Base-by-base conservation (phyloP, 2,888 invertebrate genomes). In the Troides oblongomaculatus region DNA sequence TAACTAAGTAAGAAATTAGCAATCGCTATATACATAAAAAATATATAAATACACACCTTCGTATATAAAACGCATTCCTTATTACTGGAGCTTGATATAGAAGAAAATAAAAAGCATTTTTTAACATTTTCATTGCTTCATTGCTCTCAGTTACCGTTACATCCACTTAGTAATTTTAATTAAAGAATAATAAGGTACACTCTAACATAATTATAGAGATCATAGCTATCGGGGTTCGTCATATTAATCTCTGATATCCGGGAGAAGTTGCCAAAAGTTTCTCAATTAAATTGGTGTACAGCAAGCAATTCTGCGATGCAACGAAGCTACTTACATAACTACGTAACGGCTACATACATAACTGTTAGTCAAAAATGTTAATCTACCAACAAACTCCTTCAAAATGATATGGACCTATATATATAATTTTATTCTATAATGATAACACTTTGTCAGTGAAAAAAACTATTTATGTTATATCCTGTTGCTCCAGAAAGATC, bases 161-260 rank as follows among this genome's bases (percentile, higher is more conserved):
- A 43, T 10, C 1, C 1, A 10, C 43, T 4, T 43, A 43, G 43
- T 43, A 43, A 43, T 43, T 14, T 46, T 46, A 53, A 53, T 53
- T 50, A 50, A 50, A n/a, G 5, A n/a, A 12, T 53, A 18, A 30
- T n/a, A 14, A 46, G 17, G 46, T n/a, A 8, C 6, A 53, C 5
- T 53, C 53, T n/a, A 5, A 10, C n/a, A 23, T n/a, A 58, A 23
- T 58, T 58, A n/a, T 36, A n/a, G 8, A 8, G 60, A 66, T 50
- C 59, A 18, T 25, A n/a, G 18, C 18, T 7, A 46, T 50, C 21
- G 39, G 18, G 21, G 21, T 46, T 14, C 50, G 30, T 50, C 18
- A 50, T 66, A 60, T 66, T 59, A 60, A 4, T 46, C 60, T 50
- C 25, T 61, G 30, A 62, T 62, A 66, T 46, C 61, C 61, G n/a